Percentiles rank a stretch among this genome's conserved stretches.
These are phyloP conservation scores for Chymomyza costata DNA, from an alignment of 1,140 invertebrate genomes.

Conservation along the genomic window DNA sequence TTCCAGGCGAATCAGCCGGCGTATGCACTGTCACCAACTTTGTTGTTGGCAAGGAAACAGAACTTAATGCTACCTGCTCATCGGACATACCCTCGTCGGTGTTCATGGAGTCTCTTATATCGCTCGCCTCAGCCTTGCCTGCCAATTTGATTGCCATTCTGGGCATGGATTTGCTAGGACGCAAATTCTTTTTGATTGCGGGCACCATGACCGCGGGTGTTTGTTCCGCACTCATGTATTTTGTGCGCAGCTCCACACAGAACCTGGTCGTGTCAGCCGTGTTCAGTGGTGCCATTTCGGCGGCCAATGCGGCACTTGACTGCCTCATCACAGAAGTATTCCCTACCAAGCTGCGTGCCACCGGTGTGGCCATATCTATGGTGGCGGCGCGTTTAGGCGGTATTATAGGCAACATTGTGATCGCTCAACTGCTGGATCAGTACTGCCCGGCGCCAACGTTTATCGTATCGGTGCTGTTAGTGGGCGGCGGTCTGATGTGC, in stretches of 20 bases:
- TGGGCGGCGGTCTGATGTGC: constrained; percentile 88
- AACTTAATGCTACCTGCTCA: constrained; percentile 77
- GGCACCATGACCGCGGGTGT: constrained; percentile 89
- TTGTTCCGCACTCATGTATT: constrained; percentile 89
- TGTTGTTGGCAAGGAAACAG: constrained; percentile 82
- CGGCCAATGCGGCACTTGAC: constrained; percentile 90
- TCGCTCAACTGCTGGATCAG: constrained; percentile 86
- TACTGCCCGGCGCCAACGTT: constrained; percentile 91
- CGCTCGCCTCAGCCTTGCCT: constrained; percentile 88
- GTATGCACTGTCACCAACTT: constrained; percentile 87
- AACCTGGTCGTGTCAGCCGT: constrained; percentile 89
- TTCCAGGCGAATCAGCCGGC: constrained; percentile 80
- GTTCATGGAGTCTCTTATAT: constrained; percentile 90
- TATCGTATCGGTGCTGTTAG: constrained; percentile 87
- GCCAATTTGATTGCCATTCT: constrained; percentile 88
- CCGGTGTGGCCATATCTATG: constrained; percentile 90
- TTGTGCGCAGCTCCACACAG: constrained; percentile 87
- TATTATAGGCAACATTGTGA: constrained; percentile 91
- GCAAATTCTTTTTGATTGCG: constrained; percentile 92
- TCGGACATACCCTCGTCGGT: constrained; percentile 85
- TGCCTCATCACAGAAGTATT: constrained; percentile 93
- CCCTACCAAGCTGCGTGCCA: constrained; percentile 89
- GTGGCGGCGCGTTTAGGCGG: constrained; percentile 88
- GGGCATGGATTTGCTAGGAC: constrained; percentile 86
- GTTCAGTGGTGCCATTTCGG: constrained; percentile 91